Conservation (phyloP, 1,140 invertebrate genomes). For the Hyposmocoma kahamanoa region DNA sequence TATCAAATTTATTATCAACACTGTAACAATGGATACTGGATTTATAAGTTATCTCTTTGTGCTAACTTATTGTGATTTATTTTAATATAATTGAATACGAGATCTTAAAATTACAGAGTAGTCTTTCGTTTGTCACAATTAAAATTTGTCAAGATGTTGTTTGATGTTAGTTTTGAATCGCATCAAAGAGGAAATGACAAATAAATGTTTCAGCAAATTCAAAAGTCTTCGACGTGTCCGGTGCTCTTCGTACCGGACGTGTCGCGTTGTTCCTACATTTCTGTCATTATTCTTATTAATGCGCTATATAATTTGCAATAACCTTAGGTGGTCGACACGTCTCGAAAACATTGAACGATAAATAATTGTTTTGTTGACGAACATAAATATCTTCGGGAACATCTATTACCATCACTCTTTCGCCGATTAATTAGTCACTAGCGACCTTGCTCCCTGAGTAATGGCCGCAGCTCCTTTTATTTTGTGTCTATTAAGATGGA, state of each 20-base stretch:
- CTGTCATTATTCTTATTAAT: neutral
- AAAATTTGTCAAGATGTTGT: too few species aligned
- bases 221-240: too few species aligned
- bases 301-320: neutral
- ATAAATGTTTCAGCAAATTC: too few species aligned
- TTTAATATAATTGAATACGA: too few species aligned
- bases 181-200: too few species aligned
- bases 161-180: too few species aligned
- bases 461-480: constrained; percentile 33
- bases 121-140: too few species aligned
- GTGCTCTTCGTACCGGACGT: neutral
- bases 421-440: constrained; percentile 38
- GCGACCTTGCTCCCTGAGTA: constrained; percentile 37
- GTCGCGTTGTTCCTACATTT: too few species aligned
- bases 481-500: constrained; percentile 39
- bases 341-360: neutral
- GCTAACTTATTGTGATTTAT: too few species aligned
- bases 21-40: constrained; percentile 24
- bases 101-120: too few species aligned
- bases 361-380: neutral
- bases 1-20: constrained; percentile 42
- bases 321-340: neutral
- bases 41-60: constrained; percentile 9
- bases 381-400: constrained; percentile 15
- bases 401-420: constrained; percentile 34